Conservation (phyloP, 2,113 vertebrate genomes). For the Bubo bubo region DNA sequence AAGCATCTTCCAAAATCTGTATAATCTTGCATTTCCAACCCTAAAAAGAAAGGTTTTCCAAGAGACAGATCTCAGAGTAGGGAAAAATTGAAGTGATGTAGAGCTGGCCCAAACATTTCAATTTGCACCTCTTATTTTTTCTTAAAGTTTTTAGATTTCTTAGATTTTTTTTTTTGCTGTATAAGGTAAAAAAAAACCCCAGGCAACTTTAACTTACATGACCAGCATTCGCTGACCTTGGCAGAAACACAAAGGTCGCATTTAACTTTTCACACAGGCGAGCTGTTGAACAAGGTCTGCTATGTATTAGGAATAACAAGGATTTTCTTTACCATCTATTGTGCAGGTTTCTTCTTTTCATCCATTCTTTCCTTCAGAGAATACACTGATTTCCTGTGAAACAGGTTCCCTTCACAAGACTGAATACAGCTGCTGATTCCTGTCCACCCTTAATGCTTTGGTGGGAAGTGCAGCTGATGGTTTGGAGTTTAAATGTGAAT, state of each 20-base stretch:
- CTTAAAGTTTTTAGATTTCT: not conserved
- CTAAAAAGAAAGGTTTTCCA: not conserved
- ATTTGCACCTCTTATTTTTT: not conserved
- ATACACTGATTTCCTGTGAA: not conserved
- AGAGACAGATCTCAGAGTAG: not conserved
- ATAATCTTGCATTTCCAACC: not conserved
- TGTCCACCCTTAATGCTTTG: not conserved
- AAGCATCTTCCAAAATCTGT: not conserved
- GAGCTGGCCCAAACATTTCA: not conserved
- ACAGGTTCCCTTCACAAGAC: not conserved
- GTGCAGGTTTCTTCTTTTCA: not conserved
- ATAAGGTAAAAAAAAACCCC: conserved; percentile 28
- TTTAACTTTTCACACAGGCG: conserved; percentile 42
- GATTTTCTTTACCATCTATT: not conserved
- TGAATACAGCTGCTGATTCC: not conserved
- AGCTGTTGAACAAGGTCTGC: conserved; percentile 19
- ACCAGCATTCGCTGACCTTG: conserved; percentile 33
- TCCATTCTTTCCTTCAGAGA: not conserved
- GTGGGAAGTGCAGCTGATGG: not conserved
- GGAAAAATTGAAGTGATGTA: not conserved
- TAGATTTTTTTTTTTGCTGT: not conserved
- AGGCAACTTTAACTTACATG: conserved; percentile 34
- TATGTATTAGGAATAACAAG: not conserved
- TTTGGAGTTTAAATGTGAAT: not conserved
- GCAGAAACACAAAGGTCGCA: conserved; percentile 31